A percentile compares a stretch with the other conserved stretches of the same genome.
phyloP scores from a whole-genome alignment of 1,140 invertebrate species.

The Lethrus apterus region DNA sequence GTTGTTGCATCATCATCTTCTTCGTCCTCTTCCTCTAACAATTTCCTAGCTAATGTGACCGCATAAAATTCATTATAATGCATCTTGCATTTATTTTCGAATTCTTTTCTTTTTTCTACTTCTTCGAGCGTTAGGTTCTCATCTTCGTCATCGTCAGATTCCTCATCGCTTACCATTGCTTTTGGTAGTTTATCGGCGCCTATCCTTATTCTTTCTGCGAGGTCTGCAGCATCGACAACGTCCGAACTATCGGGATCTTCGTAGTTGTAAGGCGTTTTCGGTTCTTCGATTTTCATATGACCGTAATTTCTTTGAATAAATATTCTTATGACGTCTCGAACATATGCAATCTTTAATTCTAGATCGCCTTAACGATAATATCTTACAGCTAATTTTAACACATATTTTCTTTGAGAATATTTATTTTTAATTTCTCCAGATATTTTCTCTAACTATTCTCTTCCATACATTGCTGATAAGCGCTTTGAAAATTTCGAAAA shows the following conservation, averaged over 20 bases:
- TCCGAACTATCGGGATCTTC: conserved; percentile 60
- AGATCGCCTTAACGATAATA: too few species aligned
- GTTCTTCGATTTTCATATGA: conserved; percentile 99
- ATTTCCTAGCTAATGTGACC: conserved; percentile 80
- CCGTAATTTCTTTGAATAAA: too few species aligned
- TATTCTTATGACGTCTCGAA: too few species aligned
- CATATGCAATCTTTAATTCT: too few species aligned
- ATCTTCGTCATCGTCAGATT: conserved; percentile 52
- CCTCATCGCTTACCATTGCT: conserved; percentile 53
- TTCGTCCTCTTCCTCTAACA: conserved; percentile 84
- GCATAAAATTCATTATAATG: conserved; percentile 98
- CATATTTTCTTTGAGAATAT: too few species aligned
- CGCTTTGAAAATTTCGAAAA: too few species aligned
- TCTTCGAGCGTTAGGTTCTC: conserved; percentile 52
- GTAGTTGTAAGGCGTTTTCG: conserved; percentile 91
- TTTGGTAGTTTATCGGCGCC: conserved; percentile 50
- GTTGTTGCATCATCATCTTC: conserved; percentile 74
- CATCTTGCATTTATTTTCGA: conserved; percentile 86
- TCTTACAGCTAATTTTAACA: too few species aligned
- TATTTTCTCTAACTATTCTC: too few species aligned
- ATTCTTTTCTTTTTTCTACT: conserved; percentile 57
- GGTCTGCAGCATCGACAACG: conserved; percentile 65
- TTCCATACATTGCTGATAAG: too few species aligned
- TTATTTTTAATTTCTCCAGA: too few species aligned
- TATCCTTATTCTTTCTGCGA: conserved; percentile 61